These are phyloP conservation scores for Sinodicranocentrus sp. DNA, from an alignment of 2,888 invertebrate genomes.

Conservation along the genomic window DNA sequence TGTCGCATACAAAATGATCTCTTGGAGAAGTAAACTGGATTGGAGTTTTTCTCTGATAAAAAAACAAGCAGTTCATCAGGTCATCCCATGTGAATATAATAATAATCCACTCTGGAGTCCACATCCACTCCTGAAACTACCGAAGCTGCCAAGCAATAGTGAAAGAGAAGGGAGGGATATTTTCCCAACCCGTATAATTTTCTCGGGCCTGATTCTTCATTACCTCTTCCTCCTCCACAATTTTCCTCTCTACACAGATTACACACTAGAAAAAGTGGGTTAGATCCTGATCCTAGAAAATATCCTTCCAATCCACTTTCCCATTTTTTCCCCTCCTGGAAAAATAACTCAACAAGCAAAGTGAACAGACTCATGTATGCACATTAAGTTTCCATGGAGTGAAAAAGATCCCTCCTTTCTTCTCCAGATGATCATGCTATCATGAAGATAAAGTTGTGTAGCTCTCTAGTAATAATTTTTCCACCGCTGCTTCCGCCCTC, in stretches of 20 bases:
- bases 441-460: too few species aligned
- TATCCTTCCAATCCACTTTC: not conserved
- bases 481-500: not conserved
- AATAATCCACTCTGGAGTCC: not conserved
- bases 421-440: not conserved
- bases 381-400: too few species aligned
- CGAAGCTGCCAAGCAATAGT: too few species aligned
- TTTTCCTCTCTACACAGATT: not conserved
- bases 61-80: conserved; percentile 11
- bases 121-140: too few species aligned
- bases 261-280: not conserved
- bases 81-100: conserved; percentile 8
- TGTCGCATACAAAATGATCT: too few species aligned
- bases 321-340: not conserved
- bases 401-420: too few species aligned
- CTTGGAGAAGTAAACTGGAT: too few species aligned
- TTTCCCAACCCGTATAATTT: not conserved
- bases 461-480: too few species aligned
- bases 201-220: not conserved
- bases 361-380: too few species aligned
- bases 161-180: not conserved
- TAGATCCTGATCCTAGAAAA: not conserved
- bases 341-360: not conserved
- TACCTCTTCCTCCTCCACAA: not conserved
- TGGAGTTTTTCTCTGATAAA: too few species aligned